Conservation (phyloP, 1,140 invertebrate genomes). For the Eriocheir sinensis region DNA sequence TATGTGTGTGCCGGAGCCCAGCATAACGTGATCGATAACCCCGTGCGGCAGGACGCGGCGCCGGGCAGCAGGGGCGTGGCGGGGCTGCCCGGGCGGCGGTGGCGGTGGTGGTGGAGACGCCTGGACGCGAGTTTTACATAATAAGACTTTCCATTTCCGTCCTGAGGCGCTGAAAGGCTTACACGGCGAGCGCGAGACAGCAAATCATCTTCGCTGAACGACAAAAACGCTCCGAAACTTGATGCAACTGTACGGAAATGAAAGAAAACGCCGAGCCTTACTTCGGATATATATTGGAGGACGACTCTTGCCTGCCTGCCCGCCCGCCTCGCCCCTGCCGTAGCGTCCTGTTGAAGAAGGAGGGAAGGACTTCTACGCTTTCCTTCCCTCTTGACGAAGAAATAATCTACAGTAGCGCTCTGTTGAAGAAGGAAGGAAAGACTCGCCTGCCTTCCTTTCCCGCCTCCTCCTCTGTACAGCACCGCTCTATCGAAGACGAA, state of each 20-base stretch:
- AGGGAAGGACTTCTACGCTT: too few relatives aligned
- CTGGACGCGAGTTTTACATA: conserved; percentile 3
- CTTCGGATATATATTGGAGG: conserved; percentile 12
- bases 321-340: too few relatives aligned
- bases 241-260: conserved; percentile 5
- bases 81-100: background rate
- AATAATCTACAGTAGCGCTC: too few relatives aligned
- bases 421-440: background rate
- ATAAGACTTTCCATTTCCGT: conserved; percentile 17
- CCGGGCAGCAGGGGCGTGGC: background rate
- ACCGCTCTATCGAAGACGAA: background rate
- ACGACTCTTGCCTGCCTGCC: too few relatives aligned
- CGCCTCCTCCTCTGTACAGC: too few relatives aligned
- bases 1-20: background rate
- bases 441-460: too few relatives aligned
- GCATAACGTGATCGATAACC: conserved; percentile 15
- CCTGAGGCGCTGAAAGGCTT: background rate
- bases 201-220: conserved; percentile 15
- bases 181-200: background rate
- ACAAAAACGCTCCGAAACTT: conserved; percentile 4
- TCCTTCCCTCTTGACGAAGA: too few relatives aligned
- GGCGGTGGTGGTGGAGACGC: too few relatives aligned
- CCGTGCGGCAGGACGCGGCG: background rate
- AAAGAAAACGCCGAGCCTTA: conserved; percentile 26
- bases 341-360: background rate